Conservation (phyloP, 2,888 invertebrate species). For the Aporophyla nigra region DNA sequence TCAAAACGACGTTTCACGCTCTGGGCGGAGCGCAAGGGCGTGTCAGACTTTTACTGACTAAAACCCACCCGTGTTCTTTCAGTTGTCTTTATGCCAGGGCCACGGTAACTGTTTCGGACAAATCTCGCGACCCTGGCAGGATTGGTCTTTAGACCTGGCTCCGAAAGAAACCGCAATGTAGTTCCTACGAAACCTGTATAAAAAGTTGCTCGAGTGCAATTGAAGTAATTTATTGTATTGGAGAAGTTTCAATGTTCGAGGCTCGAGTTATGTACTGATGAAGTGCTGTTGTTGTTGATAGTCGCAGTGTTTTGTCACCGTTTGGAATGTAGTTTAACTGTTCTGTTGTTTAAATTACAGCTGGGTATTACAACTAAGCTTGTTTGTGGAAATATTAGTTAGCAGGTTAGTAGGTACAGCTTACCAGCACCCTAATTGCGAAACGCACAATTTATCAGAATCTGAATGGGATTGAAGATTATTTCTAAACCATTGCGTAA, state of each 20-base stretch:
- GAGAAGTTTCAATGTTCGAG: conserved; percentile 34
- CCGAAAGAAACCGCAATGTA: not conserved
- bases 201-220: conserved; percentile 21
- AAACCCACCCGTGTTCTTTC: too few relatives aligned
- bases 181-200: not conserved
- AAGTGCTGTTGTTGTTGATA: conserved; percentile 46
- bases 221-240: conserved; percentile 47
- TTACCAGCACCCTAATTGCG: too few relatives aligned
- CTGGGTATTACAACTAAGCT: not conserved
- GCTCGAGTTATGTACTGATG: conserved; percentile 29
- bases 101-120: too few relatives aligned
- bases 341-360: conserved; percentile 21
- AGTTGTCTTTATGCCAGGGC: too few relatives aligned
- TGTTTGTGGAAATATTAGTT: not conserved
- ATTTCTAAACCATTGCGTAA: too few relatives aligned
- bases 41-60: too few relatives aligned
- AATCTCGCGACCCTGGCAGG: too few relatives aligned
- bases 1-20: too few relatives aligned
- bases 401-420: not conserved
- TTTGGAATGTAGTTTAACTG: conserved; percentile 11
- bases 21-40: too few relatives aligned
- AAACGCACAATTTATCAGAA: too few relatives aligned
- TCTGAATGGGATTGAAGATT: too few relatives aligned
- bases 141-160: not conserved
- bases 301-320: conserved; percentile 44